Evolutionary conservation across 2,888 invertebrate species (phyloP), one percentile per base, ranked within the genome.

Genomic region (Campoletis raptor): DNA sequence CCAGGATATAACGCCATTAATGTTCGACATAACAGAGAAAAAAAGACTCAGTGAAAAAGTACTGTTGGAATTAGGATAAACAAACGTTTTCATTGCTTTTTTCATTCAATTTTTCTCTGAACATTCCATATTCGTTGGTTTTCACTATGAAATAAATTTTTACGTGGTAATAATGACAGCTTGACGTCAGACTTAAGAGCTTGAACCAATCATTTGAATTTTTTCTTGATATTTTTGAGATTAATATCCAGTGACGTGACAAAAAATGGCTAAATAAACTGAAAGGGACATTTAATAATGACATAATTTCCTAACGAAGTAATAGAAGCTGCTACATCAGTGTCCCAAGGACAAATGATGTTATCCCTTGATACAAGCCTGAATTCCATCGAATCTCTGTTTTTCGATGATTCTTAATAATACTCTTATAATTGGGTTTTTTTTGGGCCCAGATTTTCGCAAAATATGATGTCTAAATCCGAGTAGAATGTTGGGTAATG

Each of bases 401-500:
- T 61, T 61, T 61, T 30, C 61, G 4, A 30, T 30, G 3, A 30
- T 30, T 30, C 30, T 30, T 3, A 61, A 61, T 61, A 15, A 61
- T 57, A 57, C 24, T 10, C 24, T 24, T 2, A 61, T 15, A 61
- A 61, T 61, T 61, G 30, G 30, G 12, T 15, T 30, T 15, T 30
- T 30, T 15, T 54, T 30, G 0, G 9, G 61, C 15, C 6, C 0
- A 61, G 61, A 15, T 61, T 30, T 61, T 30, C 61, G 2, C 61
- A 61, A 42, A 74, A 61, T 24, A 74, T 61, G 24, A 42, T 48
- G 9, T 36, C 48, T n/a, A 77, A 36, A 45, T 42, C 69, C 37
- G 64, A 42, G 70, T 30, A n/a, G 76, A 67, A 82, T 79, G 78
- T 54, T 79, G 64, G 82, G 79, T 82, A 78, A 79, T 67, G 79